A percentile compares a stretch with the other conserved stretches of the same genome.
These are phyloP conservation scores for Martes martes DNA, from an alignment of 2,113 vertebrate genomes.

Conservation along the genomic window DNA sequence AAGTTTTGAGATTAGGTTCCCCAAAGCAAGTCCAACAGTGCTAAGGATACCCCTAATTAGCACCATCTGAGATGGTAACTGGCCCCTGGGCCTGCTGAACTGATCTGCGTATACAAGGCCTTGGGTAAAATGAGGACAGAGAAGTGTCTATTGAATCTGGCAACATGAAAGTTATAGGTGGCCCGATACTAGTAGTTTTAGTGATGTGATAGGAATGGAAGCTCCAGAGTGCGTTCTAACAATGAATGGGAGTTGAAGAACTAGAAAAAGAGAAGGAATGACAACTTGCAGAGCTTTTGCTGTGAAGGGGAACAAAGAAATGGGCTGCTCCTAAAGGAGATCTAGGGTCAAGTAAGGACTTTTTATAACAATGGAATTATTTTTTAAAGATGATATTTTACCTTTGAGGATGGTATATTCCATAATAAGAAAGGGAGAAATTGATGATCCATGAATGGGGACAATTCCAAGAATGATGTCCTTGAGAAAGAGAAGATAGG, in stretches of 20 bases:
- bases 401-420: not conserved
- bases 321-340: not conserved
- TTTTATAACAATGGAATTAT: not conserved
- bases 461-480: not conserved
- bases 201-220: not conserved
- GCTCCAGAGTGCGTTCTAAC: not conserved
- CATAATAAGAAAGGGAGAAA: not conserved
- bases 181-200: not conserved
- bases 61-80: not conserved
- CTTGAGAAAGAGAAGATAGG: not conserved
- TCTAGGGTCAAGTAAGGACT: not conserved
- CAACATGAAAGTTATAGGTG: not conserved
- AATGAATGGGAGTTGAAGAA: not conserved
- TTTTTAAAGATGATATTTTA: not conserved
- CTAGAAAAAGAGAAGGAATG: not conserved
- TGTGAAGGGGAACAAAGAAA: not conserved
- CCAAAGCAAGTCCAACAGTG: not conserved
- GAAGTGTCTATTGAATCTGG: not conserved
- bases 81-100: not conserved
- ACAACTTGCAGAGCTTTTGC: not conserved
- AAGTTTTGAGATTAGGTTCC: not conserved
- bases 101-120: not conserved
- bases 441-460: not conserved
- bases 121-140: not conserved
- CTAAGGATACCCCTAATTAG: not conserved